phyloP scores from a whole-genome alignment of 2,797 vertebrate genomes.

The Fringilla coelebs region DNA sequence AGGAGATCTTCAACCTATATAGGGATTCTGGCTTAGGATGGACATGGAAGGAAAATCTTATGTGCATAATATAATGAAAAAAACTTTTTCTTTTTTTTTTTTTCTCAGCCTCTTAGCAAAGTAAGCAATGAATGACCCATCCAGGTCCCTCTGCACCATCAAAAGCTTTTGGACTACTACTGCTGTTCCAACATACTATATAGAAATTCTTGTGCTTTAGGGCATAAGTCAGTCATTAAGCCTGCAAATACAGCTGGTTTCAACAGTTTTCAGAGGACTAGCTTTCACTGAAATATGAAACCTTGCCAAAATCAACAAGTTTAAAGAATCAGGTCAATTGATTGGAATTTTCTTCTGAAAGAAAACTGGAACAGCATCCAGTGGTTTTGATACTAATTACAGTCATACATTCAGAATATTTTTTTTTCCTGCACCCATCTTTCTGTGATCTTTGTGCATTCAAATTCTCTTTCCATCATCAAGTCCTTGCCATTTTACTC shows the following conservation, averaged over 20 bases:
- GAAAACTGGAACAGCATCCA: neutral
- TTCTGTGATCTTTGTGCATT: neutral
- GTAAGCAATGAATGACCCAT: neutral
- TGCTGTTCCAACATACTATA: neutral
- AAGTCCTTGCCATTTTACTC: neutral
- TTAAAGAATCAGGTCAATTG: neutral
- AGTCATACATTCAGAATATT: neutral
- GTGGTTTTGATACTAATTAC: neutral
- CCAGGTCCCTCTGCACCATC: neutral
- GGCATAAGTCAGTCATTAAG: neutral
- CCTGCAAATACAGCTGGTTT: neutral
- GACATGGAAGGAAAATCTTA: neutral
- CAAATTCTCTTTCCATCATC: neutral
- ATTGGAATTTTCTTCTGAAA: neutral
- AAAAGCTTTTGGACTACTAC: neutral
- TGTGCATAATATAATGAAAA: neutral
- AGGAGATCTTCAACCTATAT: neutral
- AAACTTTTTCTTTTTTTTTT: rapidly evolving
- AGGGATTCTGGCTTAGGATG: neutral
- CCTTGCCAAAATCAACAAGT: neutral
- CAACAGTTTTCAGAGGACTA: neutral
- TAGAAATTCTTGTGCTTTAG: neutral
- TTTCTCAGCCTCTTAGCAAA: neutral
- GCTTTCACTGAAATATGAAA: neutral
- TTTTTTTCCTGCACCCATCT: neutral